A percentile compares a stretch with the other conserved stretches of the same genome.
Conservation (phyloP, 64 coral and sea anemone genomes). For the Orbicella faveolata region DNA sequence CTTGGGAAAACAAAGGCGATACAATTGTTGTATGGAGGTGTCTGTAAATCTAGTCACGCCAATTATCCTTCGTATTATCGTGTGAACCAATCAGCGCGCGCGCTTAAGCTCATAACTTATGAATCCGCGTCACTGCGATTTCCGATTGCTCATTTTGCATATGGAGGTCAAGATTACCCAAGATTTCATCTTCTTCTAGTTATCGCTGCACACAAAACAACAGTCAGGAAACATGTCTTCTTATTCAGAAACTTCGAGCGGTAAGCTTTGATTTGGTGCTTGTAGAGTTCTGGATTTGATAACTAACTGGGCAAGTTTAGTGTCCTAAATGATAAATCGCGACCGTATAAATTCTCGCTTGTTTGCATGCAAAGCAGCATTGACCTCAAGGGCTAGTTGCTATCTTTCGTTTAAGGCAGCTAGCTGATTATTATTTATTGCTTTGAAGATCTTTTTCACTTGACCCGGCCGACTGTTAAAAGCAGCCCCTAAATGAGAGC, state of each 20-base stretch:
- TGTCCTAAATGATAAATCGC: not conserved
- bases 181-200: slow-evolving; percentile 1
- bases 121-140: slow-evolving; percentile 43
- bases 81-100: slow-evolving; percentile 1
- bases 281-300: not conserved
- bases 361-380: slow-evolving; percentile 6
- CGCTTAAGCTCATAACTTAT: slow-evolving; percentile 19
- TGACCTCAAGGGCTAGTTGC: not conserved
- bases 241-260: not conserved
- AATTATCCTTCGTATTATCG: slow-evolving; percentile 27
- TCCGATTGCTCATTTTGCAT: slow-evolving; percentile 20
- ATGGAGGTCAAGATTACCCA: not conserved
- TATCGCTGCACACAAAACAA: not conserved
- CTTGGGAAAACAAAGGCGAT: slow-evolving; percentile 21
- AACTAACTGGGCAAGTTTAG: not conserved
- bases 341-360: slow-evolving; percentile 10
- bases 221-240: slow-evolving; percentile 11
- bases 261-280: slow-evolving; percentile 1
- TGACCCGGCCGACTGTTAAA: slow-evolving; percentile 3
- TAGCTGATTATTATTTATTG: not conserved
- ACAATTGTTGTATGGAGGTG: not conserved
- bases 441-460: not conserved
- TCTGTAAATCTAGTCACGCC: slow-evolving; percentile 32
- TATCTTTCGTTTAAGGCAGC: not conserved
- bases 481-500: not conserved